Evolutionary conservation across 2,113 vertebrate genomes (phyloP), one percentile per base, ranked within the genome.

Genomic region (Phrynocephalus versicolor): DNA sequence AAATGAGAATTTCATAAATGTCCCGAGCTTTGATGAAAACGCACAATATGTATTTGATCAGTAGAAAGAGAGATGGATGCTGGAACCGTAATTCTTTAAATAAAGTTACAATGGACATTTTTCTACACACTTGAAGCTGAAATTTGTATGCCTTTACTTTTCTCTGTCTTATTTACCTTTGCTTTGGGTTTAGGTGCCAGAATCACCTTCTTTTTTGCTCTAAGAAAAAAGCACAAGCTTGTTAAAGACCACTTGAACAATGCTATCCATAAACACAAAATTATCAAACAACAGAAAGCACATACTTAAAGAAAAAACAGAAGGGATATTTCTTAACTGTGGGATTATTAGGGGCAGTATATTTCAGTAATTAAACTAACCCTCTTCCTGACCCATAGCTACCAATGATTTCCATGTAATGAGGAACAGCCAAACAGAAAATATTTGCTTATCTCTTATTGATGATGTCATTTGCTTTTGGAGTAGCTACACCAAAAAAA

Each of bases 131-230:
- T 76, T 35, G 13, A 45, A n/a, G 4, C 23, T 57, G n/a, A 51
- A 65, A 55, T 71, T 76, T 45, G 21, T 55, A n/a, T 78, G 65
- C 25, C 73, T 71, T 23, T 3, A 71, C 2, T 45, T 85, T 85
- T 41, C 45, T n/a, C 3, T 33, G 79, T 21, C 16, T 58, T 67
- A 51, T 94, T 96, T 89, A 98, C 98, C 97, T 98, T 99, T 83
- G 95, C 95, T 97, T 98, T 99, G 87, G 96, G 96, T 95, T 98
- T 99, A 84, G 98, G 96, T 62, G 97, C 94, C 77, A 97, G 90
- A 88, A 98, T 96, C 87, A 99, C 97, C 93, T 97, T 98, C 88
- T 98, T 99, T 97, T 99, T 99, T 87, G 97, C 96, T 91, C 99
- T 99, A 95, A 67, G 85, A 41, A 14, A 21, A 81, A 88, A 60